These are phyloP conservation scores for Psophia crepitans DNA, from an alignment of 2,113 vertebrate species.

Conservation along the genomic window DNA sequence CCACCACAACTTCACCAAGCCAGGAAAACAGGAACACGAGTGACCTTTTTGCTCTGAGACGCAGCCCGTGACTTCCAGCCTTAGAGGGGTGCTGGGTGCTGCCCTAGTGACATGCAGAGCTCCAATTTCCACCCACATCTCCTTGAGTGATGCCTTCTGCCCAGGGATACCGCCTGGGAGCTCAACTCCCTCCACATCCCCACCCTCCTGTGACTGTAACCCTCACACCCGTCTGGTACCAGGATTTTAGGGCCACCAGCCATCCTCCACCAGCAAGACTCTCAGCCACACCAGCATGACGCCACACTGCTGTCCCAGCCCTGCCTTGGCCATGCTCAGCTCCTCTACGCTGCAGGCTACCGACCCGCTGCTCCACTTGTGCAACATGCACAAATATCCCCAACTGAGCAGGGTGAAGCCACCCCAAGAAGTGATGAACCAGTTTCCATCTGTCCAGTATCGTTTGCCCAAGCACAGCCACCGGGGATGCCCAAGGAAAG, in stretches of 20 bases:
- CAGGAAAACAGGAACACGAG: background rate
- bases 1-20: background rate
- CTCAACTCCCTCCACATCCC: rapidly evolving
- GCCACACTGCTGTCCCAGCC: background rate
- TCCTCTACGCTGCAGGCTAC: background rate
- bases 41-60: rapidly evolving
- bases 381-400: rapidly evolving
- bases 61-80: background rate
- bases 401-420: background rate
- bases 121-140: background rate
- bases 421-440: background rate
- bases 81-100: background rate
- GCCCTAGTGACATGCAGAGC: background rate
- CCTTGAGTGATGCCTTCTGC: background rate
- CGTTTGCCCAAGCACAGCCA: background rate
- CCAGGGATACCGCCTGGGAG: background rate
- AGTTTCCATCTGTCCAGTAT: background rate
- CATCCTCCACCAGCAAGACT: background rate
- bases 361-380: background rate
- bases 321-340: rapidly evolving
- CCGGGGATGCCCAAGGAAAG: background rate
- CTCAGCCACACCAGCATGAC: background rate
- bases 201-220: background rate
- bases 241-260: background rate
- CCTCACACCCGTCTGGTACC: rapidly evolving